Base-by-base conservation (phyloP, 2,113 vertebrate species). In the Asarcornis scutulata region DNA sequence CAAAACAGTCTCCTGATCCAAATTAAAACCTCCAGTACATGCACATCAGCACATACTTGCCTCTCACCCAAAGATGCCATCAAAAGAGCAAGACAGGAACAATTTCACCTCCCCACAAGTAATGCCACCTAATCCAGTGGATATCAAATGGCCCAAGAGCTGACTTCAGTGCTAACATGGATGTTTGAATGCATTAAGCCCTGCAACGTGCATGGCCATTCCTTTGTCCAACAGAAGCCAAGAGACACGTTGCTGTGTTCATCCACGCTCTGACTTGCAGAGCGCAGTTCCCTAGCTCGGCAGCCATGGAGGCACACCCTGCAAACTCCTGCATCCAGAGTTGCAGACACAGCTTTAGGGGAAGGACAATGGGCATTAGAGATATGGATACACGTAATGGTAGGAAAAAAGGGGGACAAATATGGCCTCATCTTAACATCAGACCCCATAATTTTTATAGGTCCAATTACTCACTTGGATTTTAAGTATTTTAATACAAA, bases 381-480 rank as follows among this genome's bases (percentile, higher is more conserved):
- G 34, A 8, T 42, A 11, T 20, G 18, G 18, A 52, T 16, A 79
- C 10, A n/a, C 4, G 11, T 9, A 63, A 44, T 1, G 3, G 53
- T 10, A 48, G 4, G 60, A 40, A 59, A 48, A 50, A 50, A 72
- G 4, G 2, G 3, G 72, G 22, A 59, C n/a, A 82, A 50, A 58
- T n/a, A 68, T 3, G 9, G 17, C 31, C 31, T 82, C 4, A 8
- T 36, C 4, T 13, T 46, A 6, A 85, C 91, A 68, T 64, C 38
- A 72, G 36, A 72, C 8, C 31, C 83, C 71, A 26, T 44, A 75
- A 58, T 27, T 38, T 83, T 31, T 60, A 42, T 17, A 80, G 32
- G 38, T 18, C 11, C 0, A 66, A 13, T 26, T 38, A 46, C 22
- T 68, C 12, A 18, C 1, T 0, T 62, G 36, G 46, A 48, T 48